Evolutionary conservation across 2,888 invertebrate species (phyloP).

Genomic region (Caenorhabditis afra): DNA sequence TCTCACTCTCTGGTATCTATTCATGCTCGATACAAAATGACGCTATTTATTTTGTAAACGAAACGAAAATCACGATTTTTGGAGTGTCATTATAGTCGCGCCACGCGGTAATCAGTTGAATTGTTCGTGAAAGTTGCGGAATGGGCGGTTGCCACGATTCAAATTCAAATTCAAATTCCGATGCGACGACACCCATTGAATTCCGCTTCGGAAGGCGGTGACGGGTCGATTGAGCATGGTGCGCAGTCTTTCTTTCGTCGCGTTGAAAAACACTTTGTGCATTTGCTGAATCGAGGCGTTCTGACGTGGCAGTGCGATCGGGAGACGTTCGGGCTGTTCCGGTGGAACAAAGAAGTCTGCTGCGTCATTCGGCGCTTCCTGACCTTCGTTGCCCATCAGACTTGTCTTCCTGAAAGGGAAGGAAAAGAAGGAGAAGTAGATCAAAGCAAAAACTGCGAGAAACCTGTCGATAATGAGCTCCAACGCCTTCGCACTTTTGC

Average conservation of each 20-base stretch:
- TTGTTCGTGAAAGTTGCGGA: conserved; percentile 3
- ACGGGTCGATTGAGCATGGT: conserved; percentile 27
- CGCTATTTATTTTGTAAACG: neutral
- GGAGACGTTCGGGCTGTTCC: neutral
- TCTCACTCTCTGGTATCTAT: no score
- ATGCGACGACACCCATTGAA: conserved; percentile 13
- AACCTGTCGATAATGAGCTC: conserved; percentile 28
- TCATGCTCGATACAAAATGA: no score
- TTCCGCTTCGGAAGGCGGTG: conserved; percentile 13
- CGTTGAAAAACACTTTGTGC: conserved; percentile 23
- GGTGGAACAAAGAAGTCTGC: neutral
- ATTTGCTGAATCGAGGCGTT: neutral
- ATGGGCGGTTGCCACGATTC: neutral
- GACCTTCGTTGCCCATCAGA: neutral
- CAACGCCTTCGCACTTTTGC: conserved; percentile 20
- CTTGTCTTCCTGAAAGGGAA: neutral
- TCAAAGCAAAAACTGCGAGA: no score
- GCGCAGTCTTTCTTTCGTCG: conserved; percentile 29
- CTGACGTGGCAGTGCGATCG: neutral
- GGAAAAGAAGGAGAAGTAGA: no score
- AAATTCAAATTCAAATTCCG: no score
- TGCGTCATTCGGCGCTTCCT: no score
- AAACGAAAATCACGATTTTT: neutral
- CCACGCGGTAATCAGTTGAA: neutral
- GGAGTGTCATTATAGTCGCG: no score